phyloP scores from a whole-genome alignment of 2,113 vertebrate species.

The Leptobrachium leishanense region DNA sequence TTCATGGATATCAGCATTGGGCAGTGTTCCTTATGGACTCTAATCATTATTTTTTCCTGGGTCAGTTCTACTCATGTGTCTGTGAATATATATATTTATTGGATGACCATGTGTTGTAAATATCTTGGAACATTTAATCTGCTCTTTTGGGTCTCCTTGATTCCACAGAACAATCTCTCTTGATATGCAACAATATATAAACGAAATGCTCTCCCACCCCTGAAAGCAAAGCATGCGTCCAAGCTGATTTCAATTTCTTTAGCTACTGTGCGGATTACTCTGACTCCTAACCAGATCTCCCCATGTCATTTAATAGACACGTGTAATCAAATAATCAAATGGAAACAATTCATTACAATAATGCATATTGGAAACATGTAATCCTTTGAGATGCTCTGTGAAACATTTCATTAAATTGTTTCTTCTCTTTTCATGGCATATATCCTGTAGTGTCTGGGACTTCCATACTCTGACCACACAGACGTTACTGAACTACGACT shows the following conservation, averaged over 20 bases:
- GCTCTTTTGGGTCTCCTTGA: too few relatives aligned
- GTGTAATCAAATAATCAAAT: constrained; percentile 37
- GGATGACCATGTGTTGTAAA: not conserved
- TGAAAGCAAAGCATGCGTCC: not conserved
- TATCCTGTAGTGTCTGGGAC: not conserved
- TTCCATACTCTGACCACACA: not conserved
- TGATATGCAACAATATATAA: too few relatives aligned
- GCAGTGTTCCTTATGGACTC: too few relatives aligned
- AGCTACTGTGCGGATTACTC: constrained; percentile 15
- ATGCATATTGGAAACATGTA: constrained; percentile 37
- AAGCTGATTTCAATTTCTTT: constrained; percentile 6
- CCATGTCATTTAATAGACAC: constrained; percentile 17
- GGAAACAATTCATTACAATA: constrained; percentile 40
- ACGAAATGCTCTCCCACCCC: too few relatives aligned
- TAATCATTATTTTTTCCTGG: too few relatives aligned
- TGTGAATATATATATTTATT: too few relatives aligned
- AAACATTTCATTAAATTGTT: constrained; percentile 32
- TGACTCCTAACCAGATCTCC: constrained; percentile 22
- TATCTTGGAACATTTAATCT: too few relatives aligned
- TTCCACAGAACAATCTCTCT: too few relatives aligned
- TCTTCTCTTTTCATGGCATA: not conserved
- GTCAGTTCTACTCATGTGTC: too few relatives aligned
- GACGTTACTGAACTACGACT: too few relatives aligned
- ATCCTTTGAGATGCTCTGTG: constrained; percentile 23
- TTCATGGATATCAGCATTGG: too few relatives aligned